These are phyloP conservation scores for Hydractinia symbiolongicarpus DNA, from an alignment of 30 jellyfish, hydroid and myxozoan genomes.

Conservation along the genomic window DNA sequence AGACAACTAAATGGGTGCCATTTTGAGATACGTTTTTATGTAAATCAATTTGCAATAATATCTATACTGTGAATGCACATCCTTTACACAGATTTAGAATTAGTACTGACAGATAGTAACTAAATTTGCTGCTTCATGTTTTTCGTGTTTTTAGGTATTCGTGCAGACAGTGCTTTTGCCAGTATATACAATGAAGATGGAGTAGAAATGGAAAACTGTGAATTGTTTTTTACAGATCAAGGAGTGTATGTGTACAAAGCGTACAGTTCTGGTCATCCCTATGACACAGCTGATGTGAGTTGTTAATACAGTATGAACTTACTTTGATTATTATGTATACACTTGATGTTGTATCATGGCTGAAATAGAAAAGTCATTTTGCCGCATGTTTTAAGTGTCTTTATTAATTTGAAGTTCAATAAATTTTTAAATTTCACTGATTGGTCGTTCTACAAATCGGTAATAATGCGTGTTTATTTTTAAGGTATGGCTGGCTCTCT, in stretches of 20 bases:
- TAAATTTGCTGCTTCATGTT: neutral
- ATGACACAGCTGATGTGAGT: conserved; percentile 72
- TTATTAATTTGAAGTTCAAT: no score
- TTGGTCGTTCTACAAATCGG: no score
- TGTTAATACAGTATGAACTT: neutral
- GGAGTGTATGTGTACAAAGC: conserved; percentile 56
- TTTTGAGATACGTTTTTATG: no score
- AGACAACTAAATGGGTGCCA: no score
- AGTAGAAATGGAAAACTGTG: conserved; percentile 69
- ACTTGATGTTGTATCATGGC: neutral
- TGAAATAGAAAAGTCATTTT: no score
- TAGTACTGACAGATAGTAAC: no score
- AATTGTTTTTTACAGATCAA: conserved; percentile 56
- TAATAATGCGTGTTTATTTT: neutral
- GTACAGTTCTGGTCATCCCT: conserved; percentile 77
- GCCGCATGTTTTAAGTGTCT: no score
- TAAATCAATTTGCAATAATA: no score
- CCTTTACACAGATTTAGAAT: no score
- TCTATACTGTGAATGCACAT: no score
- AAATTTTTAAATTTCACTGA: no score
- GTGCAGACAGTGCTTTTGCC: conserved; percentile 65
- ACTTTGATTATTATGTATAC: neutral
- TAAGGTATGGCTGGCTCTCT: conserved; percentile 61
- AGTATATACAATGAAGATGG: conserved; percentile 47
- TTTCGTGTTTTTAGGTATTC: conserved; percentile 34